Percentiles rank a stretch among this genome's conserved stretches.
Conservation (phyloP, 1,140 invertebrate genomes). For the Uloborus diversus region DNA sequence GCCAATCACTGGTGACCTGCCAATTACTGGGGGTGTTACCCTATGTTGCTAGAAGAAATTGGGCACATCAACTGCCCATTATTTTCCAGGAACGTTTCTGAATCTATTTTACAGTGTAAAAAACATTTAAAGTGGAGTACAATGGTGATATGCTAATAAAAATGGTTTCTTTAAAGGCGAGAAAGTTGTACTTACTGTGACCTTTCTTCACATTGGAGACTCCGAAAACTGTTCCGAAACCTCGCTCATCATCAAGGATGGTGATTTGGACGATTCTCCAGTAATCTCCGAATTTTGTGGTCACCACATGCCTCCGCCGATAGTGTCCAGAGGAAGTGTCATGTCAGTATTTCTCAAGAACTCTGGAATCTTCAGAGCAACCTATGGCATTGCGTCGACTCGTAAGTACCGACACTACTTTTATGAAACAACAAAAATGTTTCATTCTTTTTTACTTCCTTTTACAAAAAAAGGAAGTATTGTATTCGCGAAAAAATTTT, state of each 20-base stretch:
- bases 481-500: no score
- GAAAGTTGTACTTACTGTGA: constrained; percentile 78
- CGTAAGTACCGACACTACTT: constrained; percentile 68
- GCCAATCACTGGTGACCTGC: no score
- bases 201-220: constrained; percentile 67
- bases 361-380: constrained; percentile 69
- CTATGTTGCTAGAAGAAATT: no score
- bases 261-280: constrained; percentile 71
- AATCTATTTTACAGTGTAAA: no score
- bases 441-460: no score
- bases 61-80: no score
- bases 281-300: constrained; percentile 71
- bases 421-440: no score
- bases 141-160: no score
- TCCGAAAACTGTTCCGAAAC: constrained; percentile 60
- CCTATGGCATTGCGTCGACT: constrained; percentile 73
- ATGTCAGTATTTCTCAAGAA: constrained; percentile 68
- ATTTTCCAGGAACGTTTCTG: no score
- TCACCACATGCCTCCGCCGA: constrained; percentile 69
- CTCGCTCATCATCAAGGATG: constrained; percentile 71
- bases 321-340: constrained; percentile 73
- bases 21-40: no score
- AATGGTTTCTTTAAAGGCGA: constrained; percentile 64
- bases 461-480: no score
- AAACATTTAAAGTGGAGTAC: no score